A percentile compares a stretch with the other conserved stretches of the same genome.
Evolutionary conservation across 2,888 invertebrate species (phyloP).

Genomic region (Euplagia quadripunctaria): DNA sequence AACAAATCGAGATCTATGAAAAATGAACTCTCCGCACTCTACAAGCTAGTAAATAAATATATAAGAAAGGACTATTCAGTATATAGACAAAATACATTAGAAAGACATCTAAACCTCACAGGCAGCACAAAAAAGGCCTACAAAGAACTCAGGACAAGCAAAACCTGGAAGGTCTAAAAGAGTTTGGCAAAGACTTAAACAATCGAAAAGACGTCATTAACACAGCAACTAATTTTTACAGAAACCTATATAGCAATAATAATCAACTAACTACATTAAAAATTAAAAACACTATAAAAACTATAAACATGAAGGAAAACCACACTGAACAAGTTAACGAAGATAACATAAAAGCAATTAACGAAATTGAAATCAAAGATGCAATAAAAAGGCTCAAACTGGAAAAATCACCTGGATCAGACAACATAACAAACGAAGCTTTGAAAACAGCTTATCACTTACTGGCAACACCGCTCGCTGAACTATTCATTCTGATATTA

Average conservation of each 20-base stretch:
- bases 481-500: too few species aligned
- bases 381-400: neutral
- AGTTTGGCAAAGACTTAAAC: neutral
- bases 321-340: neutral
- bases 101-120: too few species aligned
- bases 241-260: neutral
- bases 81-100: neutral
- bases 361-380: too few species aligned
- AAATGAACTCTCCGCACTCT: neutral
- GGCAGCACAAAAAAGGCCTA: neutral
- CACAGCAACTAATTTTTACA: conserved; percentile 2
- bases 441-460: too few species aligned
- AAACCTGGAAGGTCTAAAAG: conserved; percentile 1
- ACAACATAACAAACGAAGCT: neutral
- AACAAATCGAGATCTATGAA: neutral
- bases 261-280: too few species aligned
- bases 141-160: neutral
- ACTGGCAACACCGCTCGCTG: too few species aligned
- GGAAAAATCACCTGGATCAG: neutral
- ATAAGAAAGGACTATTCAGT: conserved; percentile 1
- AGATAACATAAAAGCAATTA: neutral
- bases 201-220: neutral
- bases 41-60: conserved; percentile 2
- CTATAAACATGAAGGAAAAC: neutral
- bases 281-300: neutral